Conservation (phyloP, 1,140 invertebrate genomes). For the Philopotamus ludificatus region DNA sequence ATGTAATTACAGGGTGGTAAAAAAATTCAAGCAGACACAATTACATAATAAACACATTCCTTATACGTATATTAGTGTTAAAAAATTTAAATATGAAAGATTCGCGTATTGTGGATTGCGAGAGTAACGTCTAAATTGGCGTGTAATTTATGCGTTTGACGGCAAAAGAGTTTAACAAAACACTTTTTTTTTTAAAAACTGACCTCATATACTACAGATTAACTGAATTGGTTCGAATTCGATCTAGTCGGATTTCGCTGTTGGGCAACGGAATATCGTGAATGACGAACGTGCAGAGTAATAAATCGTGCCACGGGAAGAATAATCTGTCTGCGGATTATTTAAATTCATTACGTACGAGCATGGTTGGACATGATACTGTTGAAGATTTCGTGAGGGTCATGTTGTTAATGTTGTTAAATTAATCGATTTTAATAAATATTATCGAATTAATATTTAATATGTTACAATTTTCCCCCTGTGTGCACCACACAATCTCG, state of each 20-base stretch:
- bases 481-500: no score
- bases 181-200: no score
- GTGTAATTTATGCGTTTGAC: not conserved
- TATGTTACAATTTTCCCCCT: not conserved
- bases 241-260: not conserved
- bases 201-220: no score
- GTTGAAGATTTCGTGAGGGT: no score
- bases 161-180: not conserved
- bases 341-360: not conserved
- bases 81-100: not conserved
- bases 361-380: not conserved
- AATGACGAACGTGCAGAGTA: not conserved
- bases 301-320: not conserved
- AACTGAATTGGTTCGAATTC: not conserved
- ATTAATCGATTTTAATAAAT: not conserved
- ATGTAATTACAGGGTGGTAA: not conserved
- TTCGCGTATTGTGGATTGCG: not conserved
- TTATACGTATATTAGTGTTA: no score
- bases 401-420: not conserved
- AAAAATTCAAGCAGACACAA: not conserved
- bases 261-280: not conserved
- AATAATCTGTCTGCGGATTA: no score
- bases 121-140: not conserved
- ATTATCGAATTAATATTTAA: not conserved
- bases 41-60: not conserved